Percentiles rank a stretch among this genome's conserved stretches.
Conservation (phyloP, 2,113 vertebrate genomes). For the Ariopsis seemanni region DNA sequence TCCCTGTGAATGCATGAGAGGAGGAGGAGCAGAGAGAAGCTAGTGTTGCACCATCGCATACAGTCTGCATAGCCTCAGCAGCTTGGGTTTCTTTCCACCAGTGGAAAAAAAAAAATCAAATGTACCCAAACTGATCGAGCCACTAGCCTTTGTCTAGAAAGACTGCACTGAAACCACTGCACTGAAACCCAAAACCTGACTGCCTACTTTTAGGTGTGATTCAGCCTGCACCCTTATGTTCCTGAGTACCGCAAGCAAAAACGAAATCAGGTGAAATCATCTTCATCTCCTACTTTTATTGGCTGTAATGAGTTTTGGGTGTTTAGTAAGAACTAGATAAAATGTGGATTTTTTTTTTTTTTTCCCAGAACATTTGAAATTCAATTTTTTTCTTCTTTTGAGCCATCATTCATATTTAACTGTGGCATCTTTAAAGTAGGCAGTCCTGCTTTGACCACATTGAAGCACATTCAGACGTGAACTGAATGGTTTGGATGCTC, state of each 20-base stretch:
- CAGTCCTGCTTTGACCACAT: constrained; percentile 36
- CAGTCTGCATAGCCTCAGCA: constrained; percentile 41
- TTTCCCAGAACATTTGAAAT: neutral
- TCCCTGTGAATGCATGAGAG: constrained; percentile 42
- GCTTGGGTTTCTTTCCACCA: constrained; percentile 57
- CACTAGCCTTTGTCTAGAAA: constrained; percentile 37
- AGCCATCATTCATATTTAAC: constrained; percentile 24
- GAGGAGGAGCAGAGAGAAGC: neutral
- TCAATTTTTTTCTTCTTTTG: constrained; percentile 5
- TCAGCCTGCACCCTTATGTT: constrained; percentile 6
- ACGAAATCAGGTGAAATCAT: neutral
- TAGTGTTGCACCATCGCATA: constrained; percentile 48
- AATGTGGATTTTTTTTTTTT: neutral
- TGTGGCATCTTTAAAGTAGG: constrained; percentile 27
- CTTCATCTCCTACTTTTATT: neutral
- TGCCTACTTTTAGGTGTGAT: constrained; percentile 7
- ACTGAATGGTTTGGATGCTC: constrained; percentile 39
- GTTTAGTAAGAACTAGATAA: constrained; percentile 13
- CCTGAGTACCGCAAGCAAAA: neutral
- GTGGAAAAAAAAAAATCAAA: constrained; percentile 49
- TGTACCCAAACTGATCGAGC: constrained; percentile 54
- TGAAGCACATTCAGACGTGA: constrained; percentile 42
- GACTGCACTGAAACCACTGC: constrained; percentile 43
- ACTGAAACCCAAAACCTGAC: constrained; percentile 59
- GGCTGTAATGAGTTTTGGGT: neutral